Evolutionary conservation across 2,888 invertebrate species (phyloP).

Genomic region (Himalopsyche kuldschensis): DNA sequence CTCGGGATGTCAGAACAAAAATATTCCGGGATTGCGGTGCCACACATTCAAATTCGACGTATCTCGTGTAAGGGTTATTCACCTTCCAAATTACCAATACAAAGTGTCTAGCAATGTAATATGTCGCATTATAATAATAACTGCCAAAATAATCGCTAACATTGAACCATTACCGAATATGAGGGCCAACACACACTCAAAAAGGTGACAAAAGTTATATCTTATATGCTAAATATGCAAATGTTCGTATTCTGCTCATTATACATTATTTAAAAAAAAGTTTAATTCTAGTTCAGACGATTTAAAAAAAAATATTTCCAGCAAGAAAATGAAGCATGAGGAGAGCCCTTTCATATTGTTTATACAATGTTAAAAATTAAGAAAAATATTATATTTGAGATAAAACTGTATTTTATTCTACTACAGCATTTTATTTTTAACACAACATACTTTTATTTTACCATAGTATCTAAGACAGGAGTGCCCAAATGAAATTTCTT

Average conservation of each 20-base stretch:
- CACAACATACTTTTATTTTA: no score
- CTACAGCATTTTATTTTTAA: no score
- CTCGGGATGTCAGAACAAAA: no score
- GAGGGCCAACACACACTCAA: background rate
- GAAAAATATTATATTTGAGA: no score
- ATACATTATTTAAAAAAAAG: background rate
- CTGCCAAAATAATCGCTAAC: background rate
- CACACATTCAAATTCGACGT: no score
- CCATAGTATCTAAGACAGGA: no score
- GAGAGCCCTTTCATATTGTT: no score
- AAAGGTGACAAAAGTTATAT: background rate
- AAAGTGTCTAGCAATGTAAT: background rate
- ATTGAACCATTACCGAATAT: constrained; percentile 7
- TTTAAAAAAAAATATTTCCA: background rate
- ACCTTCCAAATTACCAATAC: background rate
- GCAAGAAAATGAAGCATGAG: no score
- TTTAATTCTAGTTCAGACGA: background rate
- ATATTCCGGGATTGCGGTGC: no score
- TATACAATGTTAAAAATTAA: no score
- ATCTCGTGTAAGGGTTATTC: background rate
- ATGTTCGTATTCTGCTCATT: background rate
- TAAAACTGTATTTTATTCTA: no score
- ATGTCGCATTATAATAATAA: background rate
- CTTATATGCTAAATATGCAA: background rate
- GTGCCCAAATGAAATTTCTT: no score